A percentile compares a stretch with the other conserved stretches of the same genome.
phyloP scores from a whole-genome alignment of 2,113 vertebrate species.

The Salvelinus namaycush region DNA sequence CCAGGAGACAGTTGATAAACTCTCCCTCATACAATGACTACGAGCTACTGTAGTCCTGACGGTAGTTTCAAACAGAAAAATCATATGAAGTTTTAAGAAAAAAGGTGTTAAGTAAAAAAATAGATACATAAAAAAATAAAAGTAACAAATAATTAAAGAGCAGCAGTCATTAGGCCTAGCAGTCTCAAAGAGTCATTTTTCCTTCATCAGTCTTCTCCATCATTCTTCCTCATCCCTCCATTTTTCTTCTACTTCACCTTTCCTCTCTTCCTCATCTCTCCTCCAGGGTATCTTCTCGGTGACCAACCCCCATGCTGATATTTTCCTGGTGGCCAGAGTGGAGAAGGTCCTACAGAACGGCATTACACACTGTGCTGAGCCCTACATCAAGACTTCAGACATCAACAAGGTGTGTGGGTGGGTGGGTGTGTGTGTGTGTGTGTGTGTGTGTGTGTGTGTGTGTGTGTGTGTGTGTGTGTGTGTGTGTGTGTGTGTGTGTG shows the following conservation, averaged over 20 bases:
- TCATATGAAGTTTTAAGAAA: neutral
- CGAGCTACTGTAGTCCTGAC: too few relatives aligned
- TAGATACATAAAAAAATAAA: too few relatives aligned
- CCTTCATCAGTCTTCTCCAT: neutral
- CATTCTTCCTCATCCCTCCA: neutral
- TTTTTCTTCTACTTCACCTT: neutral
- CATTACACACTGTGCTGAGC: slow-evolving; percentile 91
- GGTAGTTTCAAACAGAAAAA: neutral
- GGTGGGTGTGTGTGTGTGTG: neutral
- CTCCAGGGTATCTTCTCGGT: slow-evolving; percentile 92
- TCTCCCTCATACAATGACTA: neutral
- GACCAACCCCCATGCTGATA: slow-evolving; percentile 88
- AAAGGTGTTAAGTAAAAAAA: too few relatives aligned
- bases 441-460: too few relatives aligned
- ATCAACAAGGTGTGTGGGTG: slow-evolving; percentile 76
- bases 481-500: slow-evolving; percentile 24
- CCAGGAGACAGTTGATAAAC: neutral
- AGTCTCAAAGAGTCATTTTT: neutral
- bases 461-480: slow-evolving; percentile 50
- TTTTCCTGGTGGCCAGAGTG: slow-evolving; percentile 90
- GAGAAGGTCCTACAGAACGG: slow-evolving; percentile 97
- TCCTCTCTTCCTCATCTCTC: slow-evolving; percentile 31
- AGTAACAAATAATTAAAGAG: too few relatives aligned
- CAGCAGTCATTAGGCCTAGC: too few relatives aligned
- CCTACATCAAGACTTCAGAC: slow-evolving; percentile 91